phyloP scores from a whole-genome alignment of 2,888 invertebrate genomes.

The Exephanes ischioxanthus region DNA sequence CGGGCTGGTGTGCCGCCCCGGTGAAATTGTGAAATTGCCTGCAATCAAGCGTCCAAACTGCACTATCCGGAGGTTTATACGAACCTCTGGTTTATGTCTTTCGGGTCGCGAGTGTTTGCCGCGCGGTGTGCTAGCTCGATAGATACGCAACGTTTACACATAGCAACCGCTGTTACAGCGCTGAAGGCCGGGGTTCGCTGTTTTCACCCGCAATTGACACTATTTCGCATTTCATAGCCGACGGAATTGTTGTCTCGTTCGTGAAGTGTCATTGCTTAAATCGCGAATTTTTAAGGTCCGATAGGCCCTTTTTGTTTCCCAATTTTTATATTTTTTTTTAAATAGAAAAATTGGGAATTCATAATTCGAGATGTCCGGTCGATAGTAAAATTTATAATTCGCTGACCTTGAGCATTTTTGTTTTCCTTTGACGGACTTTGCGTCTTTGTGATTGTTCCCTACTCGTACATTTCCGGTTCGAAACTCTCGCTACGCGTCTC shows the following conservation, averaged over 20 bases:
- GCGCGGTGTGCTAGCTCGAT: not conserved
- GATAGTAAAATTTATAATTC: not conserved
- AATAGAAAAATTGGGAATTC: too few species aligned
- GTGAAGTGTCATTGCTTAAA: too few species aligned
- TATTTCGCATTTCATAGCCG: too few species aligned
- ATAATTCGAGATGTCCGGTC: too few species aligned
- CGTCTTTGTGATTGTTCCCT: not conserved
- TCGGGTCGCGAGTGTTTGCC: constrained; percentile 54
- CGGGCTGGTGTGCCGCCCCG: constrained; percentile 40
- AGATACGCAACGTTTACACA: constrained; percentile 5
- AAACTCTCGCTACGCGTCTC: not conserved
- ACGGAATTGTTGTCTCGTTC: too few species aligned
- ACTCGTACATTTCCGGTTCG: not conserved
- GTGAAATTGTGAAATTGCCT: constrained; percentile 68
- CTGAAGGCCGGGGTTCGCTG: too few species aligned
- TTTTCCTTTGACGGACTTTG: not conserved
- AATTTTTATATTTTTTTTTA: too few species aligned
- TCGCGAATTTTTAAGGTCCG: too few species aligned
- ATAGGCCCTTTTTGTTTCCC: too few species aligned
- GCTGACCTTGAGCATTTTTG: not conserved
- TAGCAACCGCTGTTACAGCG: too few species aligned
- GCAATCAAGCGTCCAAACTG: constrained; percentile 68
- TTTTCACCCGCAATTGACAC: too few species aligned
- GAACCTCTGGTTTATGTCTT: constrained; percentile 66
- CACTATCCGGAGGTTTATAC: constrained; percentile 64